These are phyloP conservation scores for Phengaris alcon DNA, from an alignment of 2,888 invertebrate species.

Conservation along the genomic window DNA sequence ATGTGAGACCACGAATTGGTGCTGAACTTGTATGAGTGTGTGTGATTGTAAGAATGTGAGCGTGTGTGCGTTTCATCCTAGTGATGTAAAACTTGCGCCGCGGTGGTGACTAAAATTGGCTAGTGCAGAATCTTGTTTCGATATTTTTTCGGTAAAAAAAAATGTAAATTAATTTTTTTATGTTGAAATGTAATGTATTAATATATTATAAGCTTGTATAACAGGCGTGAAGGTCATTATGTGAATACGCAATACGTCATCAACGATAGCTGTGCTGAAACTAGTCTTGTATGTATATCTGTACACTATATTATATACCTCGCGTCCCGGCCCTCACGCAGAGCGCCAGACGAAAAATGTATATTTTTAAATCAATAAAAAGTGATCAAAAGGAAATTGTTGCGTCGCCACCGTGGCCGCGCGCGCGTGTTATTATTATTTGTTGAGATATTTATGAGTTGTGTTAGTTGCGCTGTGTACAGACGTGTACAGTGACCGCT, in stretches of 20 bases:
- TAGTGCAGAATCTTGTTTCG: not conserved
- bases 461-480: not conserved
- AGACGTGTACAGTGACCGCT: not conserved
- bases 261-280: constrained; percentile 8
- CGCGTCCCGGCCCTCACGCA: not conserved
- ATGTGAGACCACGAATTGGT: constrained; percentile 7
- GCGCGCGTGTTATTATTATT: constrained; percentile 12
- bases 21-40: constrained; percentile 18
- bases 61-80: constrained; percentile 22
- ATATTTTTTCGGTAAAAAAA: not conserved
- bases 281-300: constrained; percentile 1
- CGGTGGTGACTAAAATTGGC: constrained; percentile 13
- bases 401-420: not conserved
- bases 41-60: not conserved
- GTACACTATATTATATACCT: not conserved
- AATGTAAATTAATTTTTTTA: not conserved
- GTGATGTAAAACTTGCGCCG: constrained; percentile 18
- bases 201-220: not conserved
- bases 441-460: constrained; percentile 26
- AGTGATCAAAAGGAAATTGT: not conserved
- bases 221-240: not conserved
- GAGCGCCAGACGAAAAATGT: constrained; percentile 2
- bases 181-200: not conserved
- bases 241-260: not conserved
- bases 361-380: not conserved